Conservation (phyloP, 1,140 invertebrate species). For the Bursaphelenchus mucronatus region DNA sequence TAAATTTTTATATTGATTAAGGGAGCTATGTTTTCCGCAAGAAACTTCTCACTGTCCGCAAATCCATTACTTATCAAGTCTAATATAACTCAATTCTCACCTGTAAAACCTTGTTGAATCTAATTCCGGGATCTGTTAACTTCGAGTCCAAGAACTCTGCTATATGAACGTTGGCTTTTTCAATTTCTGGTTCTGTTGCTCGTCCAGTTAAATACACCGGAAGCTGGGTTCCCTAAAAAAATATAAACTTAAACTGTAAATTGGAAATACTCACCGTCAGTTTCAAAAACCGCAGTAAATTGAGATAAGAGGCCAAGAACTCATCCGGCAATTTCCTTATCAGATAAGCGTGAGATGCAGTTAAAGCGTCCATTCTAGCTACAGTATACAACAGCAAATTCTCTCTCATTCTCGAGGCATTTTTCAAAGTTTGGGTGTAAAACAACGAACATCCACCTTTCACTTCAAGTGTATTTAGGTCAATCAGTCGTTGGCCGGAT, state of each 20-base stretch:
- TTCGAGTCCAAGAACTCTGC: conserved; percentile 34
- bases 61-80: too few relatives aligned
- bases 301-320: conserved; percentile 36
- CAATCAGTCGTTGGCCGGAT: conserved; percentile 26
- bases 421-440: conserved; percentile 30
- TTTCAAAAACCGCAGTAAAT: conserved; percentile 38
- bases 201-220: conserved; percentile 27
- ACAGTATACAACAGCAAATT: conserved; percentile 27
- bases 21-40: neutral
- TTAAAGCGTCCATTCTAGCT: conserved; percentile 17
- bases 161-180: conserved; percentile 31
- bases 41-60: neutral
- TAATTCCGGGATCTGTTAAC: conserved; percentile 22
- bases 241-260: conserved; percentile 1
- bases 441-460: conserved; percentile 35
- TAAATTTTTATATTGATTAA: neutral
- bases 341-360: conserved; percentile 25
- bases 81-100: too few relatives aligned
- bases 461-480: conserved; percentile 27
- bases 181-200: conserved; percentile 13
- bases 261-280: conserved; percentile 25
- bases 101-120: too few relatives aligned
- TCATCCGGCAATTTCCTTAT: conserved; percentile 19
- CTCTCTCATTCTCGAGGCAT: conserved; percentile 37
- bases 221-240: conserved; percentile 35